Evolutionary conservation across 2,113 vertebrate species (phyloP).

Genomic region (Pipa parva): DNA sequence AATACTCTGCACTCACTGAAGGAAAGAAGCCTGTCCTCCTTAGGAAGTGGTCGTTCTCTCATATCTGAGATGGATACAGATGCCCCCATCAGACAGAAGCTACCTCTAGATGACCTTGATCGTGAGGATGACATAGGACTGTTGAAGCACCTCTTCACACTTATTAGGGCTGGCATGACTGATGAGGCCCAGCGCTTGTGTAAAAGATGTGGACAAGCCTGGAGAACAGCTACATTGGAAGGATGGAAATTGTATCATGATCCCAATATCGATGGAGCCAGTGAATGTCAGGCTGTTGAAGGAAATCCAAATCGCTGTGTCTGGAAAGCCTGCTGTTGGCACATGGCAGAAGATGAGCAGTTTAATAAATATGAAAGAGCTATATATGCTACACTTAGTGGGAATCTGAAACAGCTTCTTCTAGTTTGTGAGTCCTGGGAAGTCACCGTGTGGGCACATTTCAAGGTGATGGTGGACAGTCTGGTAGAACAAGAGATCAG

Average conservation of each 20-base stretch:
- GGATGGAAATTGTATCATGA: conserved; percentile 97
- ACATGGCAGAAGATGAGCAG: conserved; percentile 90
- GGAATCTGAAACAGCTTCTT: conserved; percentile 93
- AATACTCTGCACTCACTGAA: conserved; percentile 88
- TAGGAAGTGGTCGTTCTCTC: conserved; percentile 73
- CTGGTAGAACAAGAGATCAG: conserved; percentile 90
- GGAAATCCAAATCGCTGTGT: conserved; percentile 91
- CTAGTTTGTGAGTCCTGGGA: conserved; percentile 94
- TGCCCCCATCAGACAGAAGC: conserved; percentile 88
- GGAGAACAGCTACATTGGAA: conserved; percentile 94
- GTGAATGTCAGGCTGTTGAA: conserved; percentile 78
- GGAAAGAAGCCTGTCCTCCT: conserved; percentile 65
- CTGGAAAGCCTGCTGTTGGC: conserved; percentile 96
- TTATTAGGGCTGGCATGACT: conserved; percentile 92
- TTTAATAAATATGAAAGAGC: conserved; percentile 87
- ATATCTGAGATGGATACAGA: conserved; percentile 96
- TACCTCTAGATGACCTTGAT: conserved; percentile 91
- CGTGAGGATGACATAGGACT: conserved; percentile 85
- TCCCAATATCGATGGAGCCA: conserved; percentile 81
- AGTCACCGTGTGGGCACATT: conserved; percentile 92
- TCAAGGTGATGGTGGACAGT: conserved; percentile 92
- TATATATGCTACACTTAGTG: conserved; percentile 90
- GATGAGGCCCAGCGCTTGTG: conserved; percentile 96
- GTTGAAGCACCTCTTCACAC: conserved; percentile 87
- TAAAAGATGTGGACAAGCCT: conserved; percentile 93